Base-by-base conservation (phyloP, 2,888 invertebrate species). In the Cyclophora albipunctata region DNA sequence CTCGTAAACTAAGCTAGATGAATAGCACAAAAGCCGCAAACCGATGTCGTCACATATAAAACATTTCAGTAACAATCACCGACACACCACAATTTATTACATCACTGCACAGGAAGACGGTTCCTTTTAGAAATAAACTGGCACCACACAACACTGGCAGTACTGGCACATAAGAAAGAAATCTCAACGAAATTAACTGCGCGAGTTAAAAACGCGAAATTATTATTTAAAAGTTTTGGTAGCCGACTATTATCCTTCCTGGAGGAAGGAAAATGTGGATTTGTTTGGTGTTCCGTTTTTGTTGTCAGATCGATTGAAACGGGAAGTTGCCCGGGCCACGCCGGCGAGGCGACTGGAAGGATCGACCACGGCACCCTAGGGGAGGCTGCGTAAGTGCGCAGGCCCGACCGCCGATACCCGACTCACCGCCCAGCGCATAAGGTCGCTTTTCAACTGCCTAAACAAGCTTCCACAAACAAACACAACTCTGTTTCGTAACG, bases 341-440 rank as follows among this genome's bases (percentile, higher is more conserved):
- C 84, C 85, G 80, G 78, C 80, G 75, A 78, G 78, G 81, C 84
- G 84, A 87, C 87, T 87, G 87, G 75, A 77, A 78, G 84, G 84
- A 87, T 87, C 87, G 87, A 88, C 81, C 83, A 78, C 75, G 73
- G 71, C 75, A 75, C 81, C 83, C 81, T 73, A 71, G 86, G 87
- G 87, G 85, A 88, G 86, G 84, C 85, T 87, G 87, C 82, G 84
- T 85, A 76, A 76, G 74, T 73, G 80, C 78, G 79, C 77, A 70
- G 58, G 55, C 41, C 60, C 34, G 33, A 45, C 63, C 46, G 53
- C 51, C 66, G 37, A 78, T 62, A 53, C 62, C 58, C 51, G 70
- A 74, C 66, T 62, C 60, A 48, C 42, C 33, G 45, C 40, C 46
- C 3, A 43, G 44, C 41, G 20, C 59, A 62, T 78, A 81, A 58